Conservation (phyloP, 2,113 vertebrate genomes). For the Sterrhoptilus dennistouni region DNA sequence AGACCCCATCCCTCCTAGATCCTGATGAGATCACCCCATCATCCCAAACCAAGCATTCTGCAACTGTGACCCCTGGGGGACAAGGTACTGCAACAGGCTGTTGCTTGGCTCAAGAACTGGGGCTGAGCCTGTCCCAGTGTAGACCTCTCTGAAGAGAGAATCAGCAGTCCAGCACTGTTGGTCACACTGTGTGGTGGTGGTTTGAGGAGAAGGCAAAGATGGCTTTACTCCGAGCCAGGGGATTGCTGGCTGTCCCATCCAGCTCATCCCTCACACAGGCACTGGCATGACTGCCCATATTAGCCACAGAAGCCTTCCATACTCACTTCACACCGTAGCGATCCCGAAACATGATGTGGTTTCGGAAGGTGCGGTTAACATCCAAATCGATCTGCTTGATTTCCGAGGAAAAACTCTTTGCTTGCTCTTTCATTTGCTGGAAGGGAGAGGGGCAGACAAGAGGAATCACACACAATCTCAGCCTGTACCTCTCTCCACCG, state of each 20-base stretch:
- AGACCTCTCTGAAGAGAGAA: neutral
- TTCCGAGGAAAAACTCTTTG: conserved; percentile 82
- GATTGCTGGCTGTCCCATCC: neutral
- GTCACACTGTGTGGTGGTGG: fast-evolving
- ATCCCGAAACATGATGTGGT: conserved; percentile 94
- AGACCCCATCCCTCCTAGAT: neutral
- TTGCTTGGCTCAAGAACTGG: neutral
- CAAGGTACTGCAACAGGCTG: neutral
- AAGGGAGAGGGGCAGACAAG: neutral
- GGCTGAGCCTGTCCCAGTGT: neutral
- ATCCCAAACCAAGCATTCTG: neutral
- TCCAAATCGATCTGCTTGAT: conserved; percentile 94
- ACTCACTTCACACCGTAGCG: conserved; percentile 92
- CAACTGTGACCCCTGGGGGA: neutral
- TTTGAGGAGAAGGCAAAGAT: neutral
- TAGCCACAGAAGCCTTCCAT: fast-evolving
- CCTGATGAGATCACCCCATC: neutral
- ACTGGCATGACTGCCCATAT: fast-evolving
- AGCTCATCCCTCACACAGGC: neutral
- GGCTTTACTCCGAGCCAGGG: neutral
- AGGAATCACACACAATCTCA: neutral
- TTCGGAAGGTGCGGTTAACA: conserved; percentile 91
- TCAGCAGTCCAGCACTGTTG: neutral
- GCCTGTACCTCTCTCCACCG: neutral
- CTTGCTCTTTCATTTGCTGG: conserved; percentile 90